Base-by-base conservation (phyloP, 2,888 invertebrate genomes). In the Oscheius sp. region DNA sequence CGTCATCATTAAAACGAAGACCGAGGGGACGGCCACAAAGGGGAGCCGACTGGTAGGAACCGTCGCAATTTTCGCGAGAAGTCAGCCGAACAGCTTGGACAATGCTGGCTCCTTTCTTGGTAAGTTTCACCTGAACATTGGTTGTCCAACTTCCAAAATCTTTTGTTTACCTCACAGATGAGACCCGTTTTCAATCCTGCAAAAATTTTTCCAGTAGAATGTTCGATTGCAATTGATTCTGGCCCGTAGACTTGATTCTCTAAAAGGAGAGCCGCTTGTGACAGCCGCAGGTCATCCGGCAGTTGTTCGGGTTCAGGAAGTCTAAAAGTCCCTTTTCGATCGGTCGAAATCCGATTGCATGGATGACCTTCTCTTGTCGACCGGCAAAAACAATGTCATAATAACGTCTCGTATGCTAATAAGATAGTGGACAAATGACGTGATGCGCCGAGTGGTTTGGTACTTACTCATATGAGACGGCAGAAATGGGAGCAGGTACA, bases 11-110 rank as follows among this genome's bases (percentile, higher is more conserved):
- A 9, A 29, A 75, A 75, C 81, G 73, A 64, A 83, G 43, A 55
- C 81, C 83, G 2, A 83, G 72, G 35, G 83, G 81, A 18, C 83
- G 72, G 58, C 83, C 83, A 69, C 82, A 82, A 21, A 72, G 56
- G 13, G 72, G 71, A 66, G 73, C 68, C 46, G 70, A 61, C 25
- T 61, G 55, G 66, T 81, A 81, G 41, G 76, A 72, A 9, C 83
- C 81, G 69, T 83, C 83, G 55, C 83, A 83, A 18, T 78, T 76
- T 9, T 77, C 68, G 2, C 49, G 45, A 27, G 63, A 63, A 6
- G 77, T 76, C 9, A 81, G 72, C 21, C 74, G 74, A 7, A 81
- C 79, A 0, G 79, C 79, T 45, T 74, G 76, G 2, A 69, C 53
- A 46, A 81, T 81, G 25, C 75, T 74, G 1, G 66, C 66, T 45